Evolutionary conservation across 2,888 invertebrate species (phyloP), one percentile per base, ranked within the genome.

Genomic region (Empis stercorea): DNA sequence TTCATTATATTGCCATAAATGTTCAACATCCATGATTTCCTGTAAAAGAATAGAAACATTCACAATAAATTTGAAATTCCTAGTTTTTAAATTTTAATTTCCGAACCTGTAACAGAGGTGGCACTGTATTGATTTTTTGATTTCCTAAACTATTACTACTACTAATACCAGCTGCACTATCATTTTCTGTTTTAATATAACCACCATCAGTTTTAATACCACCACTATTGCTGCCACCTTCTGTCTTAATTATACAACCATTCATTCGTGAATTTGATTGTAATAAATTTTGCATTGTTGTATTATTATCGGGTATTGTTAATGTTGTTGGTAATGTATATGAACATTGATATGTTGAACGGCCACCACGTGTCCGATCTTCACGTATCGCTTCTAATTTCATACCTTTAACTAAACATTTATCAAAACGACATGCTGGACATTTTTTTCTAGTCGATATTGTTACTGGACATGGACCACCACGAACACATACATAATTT

Each of bases 11-110:
- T 92, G 91, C 93, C 93, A 93, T 48, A 93, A 75, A 71, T 92
- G 92, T 68, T 93, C 93, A 63, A 93, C 93, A 64, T 92, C 89
- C 86, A 93, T 91, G 72, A 93, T 93, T 75, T 93, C 92, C 81
- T n/a, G n/a, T 91, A 70, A 1, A 70, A 14, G 1, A 44, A 36
- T 30, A 2, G n/a, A 17, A 2, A 16, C n/a, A 43, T 16, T 15
- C 7, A n/a, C 5, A 34, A 27, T 27, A 27, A 6, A 9, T 27
- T 27, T 27, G 9, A 27, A 20, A 20, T 20, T 27, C 5, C 4
- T 27, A 9, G 20, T 40, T 23, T 30, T 2, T 34, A 41, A 27
- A 27, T 44, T n/a, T n/a, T n/a, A n/a, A n/a, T n/a, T 10, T 15
- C 23, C 42, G 48, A 51, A 81, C 82, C 73, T 82, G 82, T 64